These are phyloP conservation scores for Norana najaformis DNA, from an alignment of 2,888 invertebrate species.

Conservation along the genomic window DNA sequence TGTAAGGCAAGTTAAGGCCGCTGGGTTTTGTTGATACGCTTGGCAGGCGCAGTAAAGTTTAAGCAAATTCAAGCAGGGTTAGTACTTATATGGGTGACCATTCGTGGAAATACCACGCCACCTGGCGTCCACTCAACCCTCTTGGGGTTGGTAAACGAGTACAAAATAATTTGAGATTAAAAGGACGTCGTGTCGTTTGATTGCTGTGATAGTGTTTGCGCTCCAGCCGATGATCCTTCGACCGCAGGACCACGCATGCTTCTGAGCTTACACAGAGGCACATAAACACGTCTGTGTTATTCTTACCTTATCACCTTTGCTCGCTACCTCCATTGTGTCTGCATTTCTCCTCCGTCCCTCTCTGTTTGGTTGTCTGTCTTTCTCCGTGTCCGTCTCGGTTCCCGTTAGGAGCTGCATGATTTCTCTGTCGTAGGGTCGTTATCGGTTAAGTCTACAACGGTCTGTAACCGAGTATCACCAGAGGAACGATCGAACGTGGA, in stretches of 20 bases:
- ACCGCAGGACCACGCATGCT: background rate
- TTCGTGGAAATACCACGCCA: background rate
- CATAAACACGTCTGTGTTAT: background rate
- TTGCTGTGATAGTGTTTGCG: background rate
- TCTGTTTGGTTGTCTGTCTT: too few species aligned
- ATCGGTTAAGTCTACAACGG: slow-evolving; percentile 13
- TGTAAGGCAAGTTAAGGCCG: too few species aligned
- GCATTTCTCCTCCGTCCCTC: background rate
- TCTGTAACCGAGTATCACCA: background rate
- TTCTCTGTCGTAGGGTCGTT: background rate
- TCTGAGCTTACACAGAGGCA: too few species aligned
- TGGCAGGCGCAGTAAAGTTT: too few species aligned
- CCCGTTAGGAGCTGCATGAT: background rate
- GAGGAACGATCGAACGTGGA: background rate
- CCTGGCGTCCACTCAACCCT: too few species aligned
- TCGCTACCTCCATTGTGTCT: background rate
- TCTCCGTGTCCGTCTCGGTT: background rate
- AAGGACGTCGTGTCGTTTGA: background rate
- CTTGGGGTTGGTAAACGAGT: too few species aligned
- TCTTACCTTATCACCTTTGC: background rate
- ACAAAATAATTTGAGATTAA: too few species aligned
- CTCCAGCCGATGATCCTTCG: background rate
- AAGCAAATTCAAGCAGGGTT: too few species aligned
- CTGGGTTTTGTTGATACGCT: too few species aligned
- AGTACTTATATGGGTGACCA: background rate